Conservation (phyloP, 2,797 vertebrate species). For the Catharus ustulatus region DNA sequence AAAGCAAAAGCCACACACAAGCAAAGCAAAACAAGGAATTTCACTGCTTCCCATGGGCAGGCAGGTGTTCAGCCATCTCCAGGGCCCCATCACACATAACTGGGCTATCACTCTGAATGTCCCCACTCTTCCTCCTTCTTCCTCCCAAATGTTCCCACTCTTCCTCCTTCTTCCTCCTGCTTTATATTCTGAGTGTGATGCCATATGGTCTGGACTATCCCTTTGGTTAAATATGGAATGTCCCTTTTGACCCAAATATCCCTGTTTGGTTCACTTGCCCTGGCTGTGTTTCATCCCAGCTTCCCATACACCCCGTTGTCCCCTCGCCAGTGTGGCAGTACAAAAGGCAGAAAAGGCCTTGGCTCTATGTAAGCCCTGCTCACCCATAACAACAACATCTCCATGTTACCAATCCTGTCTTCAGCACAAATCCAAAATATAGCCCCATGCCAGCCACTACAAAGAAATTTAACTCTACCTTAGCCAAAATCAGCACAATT, state of each 20-base stretch:
- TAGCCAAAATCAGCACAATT: background rate
- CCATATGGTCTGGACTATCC: background rate
- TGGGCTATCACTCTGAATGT: accelerated
- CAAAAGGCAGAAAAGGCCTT: background rate
- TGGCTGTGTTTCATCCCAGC: background rate
- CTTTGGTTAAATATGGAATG: background rate
- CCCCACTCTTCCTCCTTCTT: background rate
- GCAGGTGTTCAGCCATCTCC: background rate
- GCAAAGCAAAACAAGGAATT: background rate
- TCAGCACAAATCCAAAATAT: background rate
- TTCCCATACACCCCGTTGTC: accelerated
- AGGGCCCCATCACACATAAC: background rate
- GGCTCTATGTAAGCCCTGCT: background rate
- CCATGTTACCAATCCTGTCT: background rate
- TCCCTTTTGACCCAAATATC: background rate
- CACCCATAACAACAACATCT: background rate
- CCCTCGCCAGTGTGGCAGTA: accelerated
- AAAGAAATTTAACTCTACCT: background rate
- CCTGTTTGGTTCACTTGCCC: background rate
- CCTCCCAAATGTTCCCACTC: background rate
- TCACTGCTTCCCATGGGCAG: background rate
- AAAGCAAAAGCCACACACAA: background rate
- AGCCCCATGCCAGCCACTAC: background rate
- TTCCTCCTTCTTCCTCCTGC: background rate
- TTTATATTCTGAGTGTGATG: background rate